Percentiles rank a stretch among this genome's conserved stretches.
Conservation (phyloP, 1,140 invertebrate species). For the Drosophila nannoptera region DNA sequence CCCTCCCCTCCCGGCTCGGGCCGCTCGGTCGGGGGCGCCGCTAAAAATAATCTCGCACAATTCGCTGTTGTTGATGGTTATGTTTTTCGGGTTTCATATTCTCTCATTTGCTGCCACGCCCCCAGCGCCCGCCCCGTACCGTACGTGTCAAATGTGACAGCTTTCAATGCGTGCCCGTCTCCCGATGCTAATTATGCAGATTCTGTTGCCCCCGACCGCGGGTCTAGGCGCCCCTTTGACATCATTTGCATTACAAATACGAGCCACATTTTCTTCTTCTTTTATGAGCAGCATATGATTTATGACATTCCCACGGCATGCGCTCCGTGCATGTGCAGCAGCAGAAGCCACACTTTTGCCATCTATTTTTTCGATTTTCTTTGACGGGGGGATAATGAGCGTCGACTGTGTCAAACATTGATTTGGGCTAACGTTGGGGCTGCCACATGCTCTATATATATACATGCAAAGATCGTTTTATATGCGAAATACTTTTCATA, state of each 20-base stretch:
- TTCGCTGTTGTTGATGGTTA: slow-evolving; percentile 50
- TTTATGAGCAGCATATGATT: slow-evolving; percentile 50
- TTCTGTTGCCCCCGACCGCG: slow-evolving; percentile 9
- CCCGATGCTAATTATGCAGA: slow-evolving; percentile 71
- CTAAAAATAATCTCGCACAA: slow-evolving; percentile 66
- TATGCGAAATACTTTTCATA: background rate
- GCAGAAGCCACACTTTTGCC: background rate
- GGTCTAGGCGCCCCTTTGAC: slow-evolving; percentile 23
- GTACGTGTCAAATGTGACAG: slow-evolving; percentile 67
- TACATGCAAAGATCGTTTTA: background rate
- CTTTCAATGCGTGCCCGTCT: slow-evolving; percentile 59
- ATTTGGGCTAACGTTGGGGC: slow-evolving; percentile 8
- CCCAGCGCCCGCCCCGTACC: background rate
- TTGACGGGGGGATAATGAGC: slow-evolving; percentile 25
- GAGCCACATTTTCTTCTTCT: slow-evolving; percentile 33
- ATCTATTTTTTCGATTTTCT: slow-evolving; percentile 26
- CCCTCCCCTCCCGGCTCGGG: too few species aligned
- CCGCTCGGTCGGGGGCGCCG: slow-evolving; percentile 5
- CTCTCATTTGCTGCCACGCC: slow-evolving; percentile 1
- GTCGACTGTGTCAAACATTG: slow-evolving; percentile 29
- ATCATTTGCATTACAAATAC: slow-evolving; percentile 66
- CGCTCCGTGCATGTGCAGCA: slow-evolving; percentile 16
- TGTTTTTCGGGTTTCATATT: slow-evolving; percentile 33
- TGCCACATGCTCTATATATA: background rate
- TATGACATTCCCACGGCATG: slow-evolving; percentile 50